Evolutionary conservation across 1,140 invertebrate species (phyloP), one percentile per base, ranked within the genome.

Genomic region (Heliconius melpomene): DNA sequence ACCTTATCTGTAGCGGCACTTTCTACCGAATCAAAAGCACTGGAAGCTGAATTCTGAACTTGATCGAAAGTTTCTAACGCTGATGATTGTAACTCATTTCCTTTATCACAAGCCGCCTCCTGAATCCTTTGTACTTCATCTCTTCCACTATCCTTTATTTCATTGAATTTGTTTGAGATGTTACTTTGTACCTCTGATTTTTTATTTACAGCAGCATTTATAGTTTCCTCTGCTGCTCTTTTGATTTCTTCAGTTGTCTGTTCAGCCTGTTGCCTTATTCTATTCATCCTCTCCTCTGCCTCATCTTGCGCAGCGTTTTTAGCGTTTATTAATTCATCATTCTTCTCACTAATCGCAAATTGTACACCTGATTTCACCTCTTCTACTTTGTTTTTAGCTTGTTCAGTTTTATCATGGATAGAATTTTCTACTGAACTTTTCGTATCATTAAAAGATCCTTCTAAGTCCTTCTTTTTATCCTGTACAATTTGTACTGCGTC

Each of bases 21-120:
- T 92, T 94, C 92, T 87, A 93, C 60, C 79, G 84, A 88, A 81
- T 91, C 93, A 89, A 94, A 92, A 89, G 91, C 82, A 87, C 88
- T 90, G 83, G 93, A 93, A 88, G 92, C 85, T 70, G 91, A 85
- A 70, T 93, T 86, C 88, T 94, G 90, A 79, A 86, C 86, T 81
- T 91, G 83, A 84, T 85, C 87, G 82, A 91, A 91, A 77, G 90
- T 88, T 75, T 89, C 84, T 78, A 88, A 88, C 16, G 90, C 88
- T 66, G 90, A 89, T 72, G 86, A 75, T 74, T 93, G 89, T 36
- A 91, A 70, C 79, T 90, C 85, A 52, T 83, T 82, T 18, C 79
- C 84, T 82, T 87, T 91, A 72, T 88, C 87, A 32, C 77, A 88
- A 23, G 85, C 87, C 13, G 83, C 79, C 18, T 86, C 75, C 74